Percentiles rank a stretch among this genome's conserved stretches.
phyloP scores from a whole-genome alignment of 2,113 vertebrate species.

The Orcinus orca region DNA sequence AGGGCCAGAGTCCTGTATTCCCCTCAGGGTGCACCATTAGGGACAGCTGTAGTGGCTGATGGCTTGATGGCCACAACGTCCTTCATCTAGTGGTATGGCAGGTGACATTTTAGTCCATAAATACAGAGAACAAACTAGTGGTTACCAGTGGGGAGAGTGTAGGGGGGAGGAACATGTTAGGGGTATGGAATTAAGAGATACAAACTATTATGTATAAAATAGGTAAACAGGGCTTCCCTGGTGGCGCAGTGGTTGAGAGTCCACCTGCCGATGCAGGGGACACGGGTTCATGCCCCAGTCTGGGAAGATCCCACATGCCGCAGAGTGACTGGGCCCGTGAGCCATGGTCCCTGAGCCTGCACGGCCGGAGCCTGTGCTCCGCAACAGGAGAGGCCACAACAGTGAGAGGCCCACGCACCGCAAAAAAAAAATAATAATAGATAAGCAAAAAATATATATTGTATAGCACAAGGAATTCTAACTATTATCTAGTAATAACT shows the following conservation, averaged over 20 bases:
- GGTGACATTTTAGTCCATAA: neutral
- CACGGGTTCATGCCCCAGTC: no score
- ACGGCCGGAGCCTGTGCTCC: no score
- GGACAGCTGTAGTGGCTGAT: neutral
- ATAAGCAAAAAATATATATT: neutral
- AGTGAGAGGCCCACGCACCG: rapidly evolving
- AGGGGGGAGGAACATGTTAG: neutral
- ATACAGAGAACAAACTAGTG: no score
- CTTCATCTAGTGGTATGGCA: neutral
- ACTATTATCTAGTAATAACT: neutral
- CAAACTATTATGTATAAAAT: neutral
- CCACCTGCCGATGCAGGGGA: no score
- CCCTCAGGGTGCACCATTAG: neutral
- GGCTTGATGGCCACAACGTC: neutral
- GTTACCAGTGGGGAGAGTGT: neutral
- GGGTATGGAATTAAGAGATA: neutral
- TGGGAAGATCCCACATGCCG: no score
- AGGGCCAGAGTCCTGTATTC: no score
- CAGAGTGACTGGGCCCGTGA: no score
- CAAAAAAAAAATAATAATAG: neutral
- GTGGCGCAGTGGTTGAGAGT: no score
- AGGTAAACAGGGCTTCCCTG: no score
- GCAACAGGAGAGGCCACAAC: no score
- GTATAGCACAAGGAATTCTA: neutral
- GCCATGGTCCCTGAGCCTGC: no score